Evolutionary conservation across 2,113 vertebrate species (phyloP).

Genomic region (Cephalopholis sonnerati): DNA sequence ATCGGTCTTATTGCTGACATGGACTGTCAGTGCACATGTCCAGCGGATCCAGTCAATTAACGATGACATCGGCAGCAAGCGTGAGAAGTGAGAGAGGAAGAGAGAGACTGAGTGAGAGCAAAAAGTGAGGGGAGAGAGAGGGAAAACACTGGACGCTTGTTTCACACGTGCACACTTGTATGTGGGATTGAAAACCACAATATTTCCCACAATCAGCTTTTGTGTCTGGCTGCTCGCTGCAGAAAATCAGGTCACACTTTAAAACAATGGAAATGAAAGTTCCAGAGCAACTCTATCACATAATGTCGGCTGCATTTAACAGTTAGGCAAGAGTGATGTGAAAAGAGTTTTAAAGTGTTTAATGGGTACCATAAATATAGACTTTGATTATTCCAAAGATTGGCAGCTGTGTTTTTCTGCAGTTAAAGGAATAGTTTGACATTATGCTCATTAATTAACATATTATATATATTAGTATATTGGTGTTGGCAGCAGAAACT

Average conservation of each 20-base stretch:
- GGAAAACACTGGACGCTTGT: slow-evolving; percentile 69
- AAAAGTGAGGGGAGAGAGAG: slow-evolving; percentile 26
- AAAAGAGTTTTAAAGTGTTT: neutral
- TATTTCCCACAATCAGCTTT: slow-evolving; percentile 66
- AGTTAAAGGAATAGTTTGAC: neutral
- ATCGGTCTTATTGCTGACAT: neutral
- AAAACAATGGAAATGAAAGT: slow-evolving; percentile 13
- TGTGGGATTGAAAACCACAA: slow-evolving; percentile 35
- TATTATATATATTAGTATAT: no score
- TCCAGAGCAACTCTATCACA: neutral
- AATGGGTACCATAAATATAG: neutral
- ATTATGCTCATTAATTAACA: neutral
- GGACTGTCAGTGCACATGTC: slow-evolving; percentile 21
- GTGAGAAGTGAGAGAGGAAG: slow-evolving; percentile 42
- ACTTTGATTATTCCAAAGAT: neutral
- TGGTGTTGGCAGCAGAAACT: neutral
- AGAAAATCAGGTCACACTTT: slow-evolving; percentile 35
- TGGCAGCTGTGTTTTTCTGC: neutral
- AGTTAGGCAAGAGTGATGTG: neutral
- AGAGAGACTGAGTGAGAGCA: slow-evolving; percentile 31
- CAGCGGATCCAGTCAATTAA: slow-evolving; percentile 39
- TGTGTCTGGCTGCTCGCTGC: slow-evolving; percentile 30
- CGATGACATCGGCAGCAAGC: slow-evolving; percentile 27
- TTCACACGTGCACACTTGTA: slow-evolving; percentile 56
- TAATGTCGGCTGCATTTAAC: neutral